A percentile compares a stretch with the other conserved stretches of the same genome.
Evolutionary conservation across 2,113 vertebrate species (phyloP).

Genomic region (Scytalopus superciliaris): DNA sequence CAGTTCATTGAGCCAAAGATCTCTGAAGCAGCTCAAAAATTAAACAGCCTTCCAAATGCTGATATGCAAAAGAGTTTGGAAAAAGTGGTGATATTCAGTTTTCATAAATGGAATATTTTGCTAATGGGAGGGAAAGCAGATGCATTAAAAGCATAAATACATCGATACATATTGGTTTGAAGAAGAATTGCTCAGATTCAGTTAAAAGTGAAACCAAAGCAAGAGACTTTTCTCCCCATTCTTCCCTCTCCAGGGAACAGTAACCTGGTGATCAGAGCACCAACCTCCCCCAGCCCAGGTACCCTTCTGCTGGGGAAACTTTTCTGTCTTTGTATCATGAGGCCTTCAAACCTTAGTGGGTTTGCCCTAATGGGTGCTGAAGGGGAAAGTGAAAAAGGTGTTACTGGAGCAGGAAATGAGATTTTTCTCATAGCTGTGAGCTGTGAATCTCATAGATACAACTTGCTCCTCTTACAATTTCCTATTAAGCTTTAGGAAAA

Average conservation of each 20-base stretch:
- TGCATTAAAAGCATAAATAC: neutral
- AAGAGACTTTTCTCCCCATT: neutral
- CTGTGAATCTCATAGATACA: no score
- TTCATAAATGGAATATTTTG: neutral
- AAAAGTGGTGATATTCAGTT: neutral
- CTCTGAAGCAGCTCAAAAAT: neutral
- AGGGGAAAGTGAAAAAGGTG: neutral
- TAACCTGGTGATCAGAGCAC: accelerated
- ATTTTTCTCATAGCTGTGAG: neutral
- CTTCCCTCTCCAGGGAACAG: accelerated
- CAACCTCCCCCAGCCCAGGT: neutral
- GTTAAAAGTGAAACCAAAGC: neutral
- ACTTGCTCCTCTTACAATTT: neutral
- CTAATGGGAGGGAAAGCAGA: neutral
- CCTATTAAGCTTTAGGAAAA: neutral
- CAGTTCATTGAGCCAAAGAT: neutral
- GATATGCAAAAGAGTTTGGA: neutral
- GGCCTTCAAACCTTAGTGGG: neutral
- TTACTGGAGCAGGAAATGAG: neutral
- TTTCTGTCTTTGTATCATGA: neutral
- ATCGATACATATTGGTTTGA: neutral
- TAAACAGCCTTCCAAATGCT: neutral
- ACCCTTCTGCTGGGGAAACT: neutral
- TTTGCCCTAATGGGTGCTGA: neutral
- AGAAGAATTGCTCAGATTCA: neutral